Evolutionary conservation across 2,113 vertebrate species (phyloP), one percentile per base, ranked within the genome.

Genomic region (Amblyornis subalaris): DNA sequence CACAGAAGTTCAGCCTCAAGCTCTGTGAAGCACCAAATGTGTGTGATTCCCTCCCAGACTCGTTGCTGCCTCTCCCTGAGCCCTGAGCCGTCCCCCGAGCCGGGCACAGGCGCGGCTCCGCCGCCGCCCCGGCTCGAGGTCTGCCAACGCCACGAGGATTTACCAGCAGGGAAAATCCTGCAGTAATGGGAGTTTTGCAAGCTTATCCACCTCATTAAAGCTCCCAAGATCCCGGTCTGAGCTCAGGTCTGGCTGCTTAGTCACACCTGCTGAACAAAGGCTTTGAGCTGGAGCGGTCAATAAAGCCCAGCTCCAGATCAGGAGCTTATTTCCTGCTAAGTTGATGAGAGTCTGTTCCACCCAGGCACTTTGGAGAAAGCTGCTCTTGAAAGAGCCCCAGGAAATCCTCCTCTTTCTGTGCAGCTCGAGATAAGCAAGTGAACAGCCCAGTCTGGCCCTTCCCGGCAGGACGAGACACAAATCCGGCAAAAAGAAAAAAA

Each of bases 201-300:
- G 91, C 91, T 94, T 89, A 85, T 31, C 74, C 8, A 85, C 50
- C 88, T 89, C 87, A 74, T 91, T 93, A 85, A 83, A 93, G 89
- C 74, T 85, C 72, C 77, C 82, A 12, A 80, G 89, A 95, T 95
- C 66, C 81, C 6, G 45, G 90, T 62, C 86, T 80, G 83, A 94
- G 96, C 95, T 94, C 28, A 71, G 86, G 92, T 23, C 89, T 77
- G 94, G 42, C 85, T 89, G 35, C 85, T 93, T 51, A 38, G 91
- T 96, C 89, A 95, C 89, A 93, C 66, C 91, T 79, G 36, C 78
- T 83, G 91, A 80, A 77, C 93, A 95, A 97, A 88, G 88, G 94
- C 95, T 93, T 93, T 83, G 91, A 83, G 93, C 91, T 73, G 84
- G 44, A 77, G 85, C 67, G 29, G 65, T 23, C 78, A 77, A 25